Base-by-base conservation (phyloP, 2,888 invertebrate species). In the Blomia tropicalis region DNA sequence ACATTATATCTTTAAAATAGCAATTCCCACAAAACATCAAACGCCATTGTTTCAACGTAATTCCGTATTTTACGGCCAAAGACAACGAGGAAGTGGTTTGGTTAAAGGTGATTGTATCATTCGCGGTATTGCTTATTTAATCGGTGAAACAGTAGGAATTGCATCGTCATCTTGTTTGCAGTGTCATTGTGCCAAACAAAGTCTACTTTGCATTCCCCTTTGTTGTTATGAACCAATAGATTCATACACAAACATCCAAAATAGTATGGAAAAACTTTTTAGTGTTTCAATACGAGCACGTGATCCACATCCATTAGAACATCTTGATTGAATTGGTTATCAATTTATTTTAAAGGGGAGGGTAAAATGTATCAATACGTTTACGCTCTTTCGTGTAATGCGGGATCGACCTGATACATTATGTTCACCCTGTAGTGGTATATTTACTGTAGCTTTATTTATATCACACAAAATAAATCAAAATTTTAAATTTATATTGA, bases 141-240 rank as follows among this genome's bases (percentile, higher is more conserved):
- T 69, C 1, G 71, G 71, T 7, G 71, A 71, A 62, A 67, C 70
- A 11, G 68, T 71, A 32, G 71, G 71, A 22, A 70, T 71, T 22
- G 71, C 71, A 0, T 69, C 69, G 5, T 70, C 68, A 60, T 66
- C 67, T 27, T 71, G 71, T 60, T 66, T 70, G 58, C 71, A 71
- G 64, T 71, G 71, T 41, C 66, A 70, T 4, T 71, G 71, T 63
- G 71, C 70, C 2, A 64, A 66, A 1, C 69, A 69, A 47, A 66
- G 67, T 25, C 65, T 71, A 59, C 70, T 68, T 65, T 71, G 71
- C 56, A 69, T 69, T 19, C 71, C 71, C 2, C 68, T 67, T 60
- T 71, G 71, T 62, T 71, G 71, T 63, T 71, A 70, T 65, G 67
- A 70, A 43, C 69, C 70, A 29, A 66, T 69, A 2, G 44, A 11